phyloP scores from a whole-genome alignment of 2,113 vertebrate species.

The Hypanus sabinus region DNA sequence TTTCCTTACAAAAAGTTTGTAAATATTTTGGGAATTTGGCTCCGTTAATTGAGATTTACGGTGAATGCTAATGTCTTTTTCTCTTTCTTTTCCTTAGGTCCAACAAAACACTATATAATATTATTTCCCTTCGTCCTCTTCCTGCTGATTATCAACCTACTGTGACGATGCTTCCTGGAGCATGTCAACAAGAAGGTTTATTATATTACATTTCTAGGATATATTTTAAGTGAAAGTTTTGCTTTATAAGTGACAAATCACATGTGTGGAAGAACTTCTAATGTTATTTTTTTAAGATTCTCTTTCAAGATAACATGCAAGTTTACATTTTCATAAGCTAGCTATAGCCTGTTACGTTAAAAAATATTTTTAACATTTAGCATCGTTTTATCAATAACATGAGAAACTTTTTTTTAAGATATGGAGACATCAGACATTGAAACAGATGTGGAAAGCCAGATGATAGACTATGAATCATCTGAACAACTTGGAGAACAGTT shows the following conservation, averaged over 20 bases:
- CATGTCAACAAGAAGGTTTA: conserved; percentile 60
- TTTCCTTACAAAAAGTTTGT: not conserved
- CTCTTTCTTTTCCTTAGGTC: conserved; percentile 60
- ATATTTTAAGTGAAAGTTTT: not conserved
- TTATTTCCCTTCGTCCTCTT: conserved; percentile 82
- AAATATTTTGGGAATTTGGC: not conserved
- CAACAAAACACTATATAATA: conserved; percentile 77
- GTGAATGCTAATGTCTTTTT: not conserved
- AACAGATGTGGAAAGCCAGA: conserved; percentile 54
- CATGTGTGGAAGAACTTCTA: not conserved
- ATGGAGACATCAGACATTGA: conserved; percentile 51
- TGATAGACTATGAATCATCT: conserved; percentile 71
- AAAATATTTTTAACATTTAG: not conserved
- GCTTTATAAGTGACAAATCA: not conserved
- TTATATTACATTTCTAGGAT: not conserved
- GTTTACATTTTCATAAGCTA: not conserved
- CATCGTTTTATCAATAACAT: not conserved
- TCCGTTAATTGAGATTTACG: not conserved
- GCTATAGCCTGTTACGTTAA: not conserved
- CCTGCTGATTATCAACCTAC: conserved; percentile 75
- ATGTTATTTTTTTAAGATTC: not conserved
- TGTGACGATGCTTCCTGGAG: conserved; percentile 64
- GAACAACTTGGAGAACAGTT: conserved; percentile 75
- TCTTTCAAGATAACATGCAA: not conserved
- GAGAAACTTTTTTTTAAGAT: conserved; percentile 47